Evolutionary conservation across 2,888 invertebrate species (phyloP).

Genomic region (Cheilosia pagana): DNA sequence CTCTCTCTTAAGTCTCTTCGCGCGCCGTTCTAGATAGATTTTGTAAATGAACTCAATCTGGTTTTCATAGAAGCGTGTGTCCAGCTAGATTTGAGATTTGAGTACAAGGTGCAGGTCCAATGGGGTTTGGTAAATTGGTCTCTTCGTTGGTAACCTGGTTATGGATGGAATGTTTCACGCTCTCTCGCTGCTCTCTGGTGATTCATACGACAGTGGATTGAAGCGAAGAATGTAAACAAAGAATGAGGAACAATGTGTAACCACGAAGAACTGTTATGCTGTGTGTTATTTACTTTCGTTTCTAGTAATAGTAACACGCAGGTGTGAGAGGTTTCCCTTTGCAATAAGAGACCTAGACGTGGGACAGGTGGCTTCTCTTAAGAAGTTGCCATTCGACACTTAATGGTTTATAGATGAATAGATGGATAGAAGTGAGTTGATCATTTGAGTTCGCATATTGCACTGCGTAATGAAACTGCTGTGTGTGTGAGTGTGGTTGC

Average conservation of each 20-base stretch:
- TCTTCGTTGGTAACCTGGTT: slow-evolving; percentile 25
- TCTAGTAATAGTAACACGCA: slow-evolving; percentile 6
- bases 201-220: slow-evolving; percentile 12
- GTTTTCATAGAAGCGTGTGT: slow-evolving; percentile 29
- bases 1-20: slow-evolving; percentile 53
- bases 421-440: slow-evolving; percentile 12
- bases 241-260: slow-evolving; percentile 38
- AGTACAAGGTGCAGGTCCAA: background rate
- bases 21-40: slow-evolving; percentile 27
- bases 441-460: slow-evolving; percentile 35
- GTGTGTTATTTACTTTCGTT: slow-evolving; percentile 61
- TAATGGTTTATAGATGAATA: background rate
- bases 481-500: slow-evolving; percentile 6
- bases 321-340: slow-evolving; percentile 21
- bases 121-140: slow-evolving; percentile 4
- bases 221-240: slow-evolving; percentile 62
- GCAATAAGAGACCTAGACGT: slow-evolving; percentile 47
- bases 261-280: slow-evolving; percentile 68
- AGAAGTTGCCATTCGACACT: slow-evolving; percentile 1
- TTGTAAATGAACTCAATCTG: slow-evolving; percentile 7
- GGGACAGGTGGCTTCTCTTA: slow-evolving; percentile 68
- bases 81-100: slow-evolving; percentile 44
- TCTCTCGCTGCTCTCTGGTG: slow-evolving; percentile 44
- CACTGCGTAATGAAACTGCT: slow-evolving; percentile 45
- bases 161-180: slow-evolving; percentile 28